Evolutionary conservation across 1,140 invertebrate species (phyloP).

Genomic region (silkworm (Bombyx mori)): DNA sequence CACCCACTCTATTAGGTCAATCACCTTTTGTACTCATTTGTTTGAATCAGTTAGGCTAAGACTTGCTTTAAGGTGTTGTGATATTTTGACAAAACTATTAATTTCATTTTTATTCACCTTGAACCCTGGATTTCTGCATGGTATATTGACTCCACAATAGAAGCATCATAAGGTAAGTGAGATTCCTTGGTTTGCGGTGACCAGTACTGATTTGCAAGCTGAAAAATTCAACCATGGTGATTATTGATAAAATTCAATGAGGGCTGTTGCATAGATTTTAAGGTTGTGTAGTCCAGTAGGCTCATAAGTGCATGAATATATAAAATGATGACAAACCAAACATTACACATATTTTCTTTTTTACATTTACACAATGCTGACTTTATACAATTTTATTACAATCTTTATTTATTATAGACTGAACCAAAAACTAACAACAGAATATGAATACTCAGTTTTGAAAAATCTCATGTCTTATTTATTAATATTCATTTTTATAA

Average conservation of each 20-base stretch:
- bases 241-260: slow-evolving; percentile 49
- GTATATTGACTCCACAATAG: slow-evolving; percentile 87
- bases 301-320: too few relatives aligned
- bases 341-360: too few relatives aligned
- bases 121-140: slow-evolving; percentile 83
- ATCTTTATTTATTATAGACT: too few relatives aligned
- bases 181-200: slow-evolving; percentile 81
- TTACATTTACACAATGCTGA: too few relatives aligned
- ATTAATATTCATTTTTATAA: too few relatives aligned
- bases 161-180: slow-evolving; percentile 79
- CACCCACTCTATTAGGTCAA: slow-evolving; percentile 47
- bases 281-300: background rate
- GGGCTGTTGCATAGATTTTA: slow-evolving; percentile 56
- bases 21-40: slow-evolving; percentile 49
- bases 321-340: too few relatives aligned
- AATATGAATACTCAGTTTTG: too few relatives aligned
- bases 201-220: slow-evolving; percentile 93
- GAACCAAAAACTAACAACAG: too few relatives aligned
- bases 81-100: slow-evolving; percentile 13
- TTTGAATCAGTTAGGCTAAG: slow-evolving; percentile 53
- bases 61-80: slow-evolving; percentile 18
- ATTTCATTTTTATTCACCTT: slow-evolving; percentile 65
- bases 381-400: too few relatives aligned
- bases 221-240: slow-evolving; percentile 58
- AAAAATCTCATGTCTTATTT: too few relatives aligned